Conservation (phyloP, 1,140 invertebrate species). For the Eumeta japonica region DNA sequence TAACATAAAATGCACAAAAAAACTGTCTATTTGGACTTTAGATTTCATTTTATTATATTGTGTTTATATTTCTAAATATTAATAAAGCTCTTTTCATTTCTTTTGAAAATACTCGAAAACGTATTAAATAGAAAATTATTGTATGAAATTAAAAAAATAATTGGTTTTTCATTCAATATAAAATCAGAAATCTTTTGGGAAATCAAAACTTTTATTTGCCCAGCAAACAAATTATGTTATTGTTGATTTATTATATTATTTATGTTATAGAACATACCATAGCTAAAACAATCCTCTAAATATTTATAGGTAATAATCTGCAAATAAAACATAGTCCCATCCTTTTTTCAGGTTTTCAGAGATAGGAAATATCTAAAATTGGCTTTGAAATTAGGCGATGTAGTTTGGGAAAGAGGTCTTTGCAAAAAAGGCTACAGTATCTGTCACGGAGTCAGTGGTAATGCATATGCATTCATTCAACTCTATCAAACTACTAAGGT, state of each 20-base stretch:
- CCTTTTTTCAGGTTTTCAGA: slow-evolving; percentile 63
- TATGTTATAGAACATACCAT: not conserved
- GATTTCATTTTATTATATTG: too few relatives aligned
- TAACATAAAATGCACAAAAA: too few relatives aligned
- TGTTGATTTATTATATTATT: not conserved
- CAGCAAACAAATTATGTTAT: not conserved
- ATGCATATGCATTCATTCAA: slow-evolving; percentile 83
- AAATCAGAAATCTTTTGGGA: not conserved
- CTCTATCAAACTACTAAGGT: slow-evolving; percentile 80
- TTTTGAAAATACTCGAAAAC: too few relatives aligned
- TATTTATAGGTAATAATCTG: not conserved
- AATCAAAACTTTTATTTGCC: not conserved
- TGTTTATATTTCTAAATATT: too few relatives aligned
- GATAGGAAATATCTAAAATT: slow-evolving; percentile 73
- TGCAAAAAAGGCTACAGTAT: slow-evolving; percentile 87
- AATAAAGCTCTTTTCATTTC: too few relatives aligned
- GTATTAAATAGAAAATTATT: not conserved
- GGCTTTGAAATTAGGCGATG: slow-evolving; percentile 71
- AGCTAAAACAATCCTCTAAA: not conserved
- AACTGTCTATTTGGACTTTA: too few relatives aligned
- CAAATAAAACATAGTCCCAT: too few relatives aligned
- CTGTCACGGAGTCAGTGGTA: slow-evolving; percentile 90
- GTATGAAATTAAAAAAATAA: not conserved
- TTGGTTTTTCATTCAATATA: not conserved
- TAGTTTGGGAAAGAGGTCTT: slow-evolving; percentile 84